Conservation (phyloP, 2,888 invertebrate genomes). For the Habroteleia sp. region DNA sequence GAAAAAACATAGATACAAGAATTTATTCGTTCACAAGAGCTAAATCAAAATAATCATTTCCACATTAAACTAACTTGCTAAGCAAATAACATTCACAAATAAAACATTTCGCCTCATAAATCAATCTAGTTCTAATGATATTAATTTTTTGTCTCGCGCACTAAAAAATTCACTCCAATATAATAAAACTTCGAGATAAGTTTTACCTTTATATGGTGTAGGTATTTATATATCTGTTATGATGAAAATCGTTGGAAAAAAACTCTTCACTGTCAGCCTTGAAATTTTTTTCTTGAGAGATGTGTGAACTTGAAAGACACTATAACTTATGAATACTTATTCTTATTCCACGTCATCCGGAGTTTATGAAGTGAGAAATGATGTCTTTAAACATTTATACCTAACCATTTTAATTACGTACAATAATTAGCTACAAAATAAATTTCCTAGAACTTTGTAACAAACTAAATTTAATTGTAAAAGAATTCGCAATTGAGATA, state of each 20-base stretch:
- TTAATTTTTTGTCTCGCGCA: constrained; percentile 33
- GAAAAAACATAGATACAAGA: constrained; percentile 18
- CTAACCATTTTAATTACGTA: constrained; percentile 27
- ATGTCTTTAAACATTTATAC: constrained; percentile 41
- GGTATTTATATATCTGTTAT: constrained; percentile 47
- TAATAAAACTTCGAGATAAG: constrained; percentile 45
- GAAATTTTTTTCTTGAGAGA: constrained; percentile 50
- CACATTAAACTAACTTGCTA: constrained; percentile 20
- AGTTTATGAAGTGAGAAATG: constrained; percentile 55
- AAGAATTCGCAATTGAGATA: too few species aligned
- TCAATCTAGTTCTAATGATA: constrained; percentile 56
- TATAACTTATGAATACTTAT: constrained; percentile 58
- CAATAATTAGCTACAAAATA: neutral
- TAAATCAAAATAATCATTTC: constrained; percentile 29
- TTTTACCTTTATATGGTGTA: constrained; percentile 42
- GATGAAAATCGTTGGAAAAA: constrained; percentile 55
- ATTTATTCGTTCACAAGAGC: constrained; percentile 2
- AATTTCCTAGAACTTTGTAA: too few species aligned
- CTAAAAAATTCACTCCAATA: constrained; percentile 39
- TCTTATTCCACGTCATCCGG: constrained; percentile 45
- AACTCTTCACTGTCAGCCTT: constrained; percentile 53
- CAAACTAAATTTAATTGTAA: too few species aligned
- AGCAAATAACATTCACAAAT: constrained; percentile 44
- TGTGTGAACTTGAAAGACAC: constrained; percentile 60
- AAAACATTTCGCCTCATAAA: constrained; percentile 48